Evolutionary conservation across 2,113 vertebrate genomes (phyloP).

Genomic region (Gobius niger): DNA sequence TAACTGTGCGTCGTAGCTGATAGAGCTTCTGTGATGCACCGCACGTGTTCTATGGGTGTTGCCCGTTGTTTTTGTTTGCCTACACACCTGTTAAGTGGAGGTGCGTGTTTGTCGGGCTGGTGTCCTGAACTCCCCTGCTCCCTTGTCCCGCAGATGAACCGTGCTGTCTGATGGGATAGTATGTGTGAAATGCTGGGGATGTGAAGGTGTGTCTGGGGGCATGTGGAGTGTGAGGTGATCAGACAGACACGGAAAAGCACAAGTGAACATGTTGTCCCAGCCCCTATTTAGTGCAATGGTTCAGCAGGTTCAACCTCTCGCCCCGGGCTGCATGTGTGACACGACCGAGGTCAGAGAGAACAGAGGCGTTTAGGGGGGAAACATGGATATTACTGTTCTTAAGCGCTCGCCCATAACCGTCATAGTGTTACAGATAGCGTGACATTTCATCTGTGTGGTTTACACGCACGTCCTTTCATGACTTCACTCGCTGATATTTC

Average conservation of each 20-base stretch:
- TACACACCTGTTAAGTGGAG: conserved; percentile 36
- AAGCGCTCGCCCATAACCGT: background rate
- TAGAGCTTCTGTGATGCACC: conserved; percentile 41
- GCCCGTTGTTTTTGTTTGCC: conserved; percentile 38
- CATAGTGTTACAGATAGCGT: background rate
- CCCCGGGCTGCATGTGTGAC: conserved; percentile 21
- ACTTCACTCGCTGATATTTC: background rate
- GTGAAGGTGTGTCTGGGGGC: conserved; percentile 52
- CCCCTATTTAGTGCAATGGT: conserved; percentile 11
- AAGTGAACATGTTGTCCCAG: conserved; percentile 37
- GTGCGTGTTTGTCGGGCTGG: conserved; percentile 20
- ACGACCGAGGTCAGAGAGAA: conserved; percentile 26
- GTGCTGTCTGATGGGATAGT: conserved; percentile 21
- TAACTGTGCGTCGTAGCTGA: conserved; percentile 9
- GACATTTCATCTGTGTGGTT: background rate
- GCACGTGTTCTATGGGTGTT: conserved; percentile 34
- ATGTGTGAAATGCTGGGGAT: conserved; percentile 24
- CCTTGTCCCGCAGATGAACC: conserved; percentile 63
- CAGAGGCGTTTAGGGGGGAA: background rate
- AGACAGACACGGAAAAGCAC: conserved; percentile 27
- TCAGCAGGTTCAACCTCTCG: conserved; percentile 49
- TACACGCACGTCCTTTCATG: background rate
- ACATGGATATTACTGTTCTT: background rate
- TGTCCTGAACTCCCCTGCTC: conserved; percentile 8
- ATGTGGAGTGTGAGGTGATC: conserved; percentile 44